phyloP scores from a whole-genome alignment of 2,797 vertebrate genomes.

The Cephalopachus bancanus region DNA sequence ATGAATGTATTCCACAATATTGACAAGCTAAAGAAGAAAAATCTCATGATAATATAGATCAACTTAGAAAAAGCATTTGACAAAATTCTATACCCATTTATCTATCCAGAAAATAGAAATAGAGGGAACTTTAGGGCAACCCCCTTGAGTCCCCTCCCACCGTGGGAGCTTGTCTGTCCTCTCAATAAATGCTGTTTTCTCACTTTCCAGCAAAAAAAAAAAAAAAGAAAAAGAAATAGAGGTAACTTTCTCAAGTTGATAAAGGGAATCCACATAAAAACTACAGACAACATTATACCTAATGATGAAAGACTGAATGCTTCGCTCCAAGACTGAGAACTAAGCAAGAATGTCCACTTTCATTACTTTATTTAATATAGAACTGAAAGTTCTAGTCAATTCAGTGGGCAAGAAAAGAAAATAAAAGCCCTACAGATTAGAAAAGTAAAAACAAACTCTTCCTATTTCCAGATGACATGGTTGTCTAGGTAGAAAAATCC shows the following conservation, averaged over 20 bases:
- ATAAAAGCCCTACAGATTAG: neutral
- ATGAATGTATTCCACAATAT: neutral
- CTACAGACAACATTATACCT: neutral
- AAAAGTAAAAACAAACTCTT: neutral
- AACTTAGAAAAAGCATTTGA: neutral
- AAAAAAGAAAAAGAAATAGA: neutral
- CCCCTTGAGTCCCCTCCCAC: too few relatives aligned
- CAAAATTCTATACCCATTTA: neutral
- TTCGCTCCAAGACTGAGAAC: neutral
- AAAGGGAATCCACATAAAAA: neutral
- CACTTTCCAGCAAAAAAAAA: too few relatives aligned
- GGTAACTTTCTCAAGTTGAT: neutral
- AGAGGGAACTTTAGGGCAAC: too few relatives aligned
- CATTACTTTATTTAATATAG: too few relatives aligned
- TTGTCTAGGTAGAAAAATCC: neutral
- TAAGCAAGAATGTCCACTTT: neutral
- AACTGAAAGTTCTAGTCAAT: neutral
- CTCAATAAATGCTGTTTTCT: too few relatives aligned
- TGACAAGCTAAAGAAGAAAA: neutral
- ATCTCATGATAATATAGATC: neutral
- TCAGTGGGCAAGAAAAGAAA: neutral
- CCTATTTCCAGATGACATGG: neutral
- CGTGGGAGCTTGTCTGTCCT: too few relatives aligned
- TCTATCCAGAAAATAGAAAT: neutral
- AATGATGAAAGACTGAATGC: neutral